phyloP scores from a whole-genome alignment of 2,888 invertebrate species.

The Drosophila sordidapex region DNA sequence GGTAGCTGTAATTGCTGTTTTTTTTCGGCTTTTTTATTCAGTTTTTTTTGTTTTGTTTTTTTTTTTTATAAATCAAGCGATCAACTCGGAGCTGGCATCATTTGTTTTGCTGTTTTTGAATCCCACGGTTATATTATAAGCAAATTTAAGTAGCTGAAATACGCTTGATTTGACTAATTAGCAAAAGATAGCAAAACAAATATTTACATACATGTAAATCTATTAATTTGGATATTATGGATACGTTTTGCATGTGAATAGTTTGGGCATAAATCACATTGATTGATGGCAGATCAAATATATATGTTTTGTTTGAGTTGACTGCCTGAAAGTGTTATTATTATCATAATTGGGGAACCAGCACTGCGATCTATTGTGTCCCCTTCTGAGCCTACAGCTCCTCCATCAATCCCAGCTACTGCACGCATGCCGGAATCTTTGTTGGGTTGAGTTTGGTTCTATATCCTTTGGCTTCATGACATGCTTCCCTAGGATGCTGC shows the following conservation, averaged over 20 bases:
- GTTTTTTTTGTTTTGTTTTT: not conserved
- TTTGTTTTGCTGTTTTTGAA: slow-evolving; percentile 5
- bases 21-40: not conserved
- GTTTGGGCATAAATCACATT: slow-evolving; percentile 61
- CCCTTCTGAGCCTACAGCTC: no score
- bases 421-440: no score
- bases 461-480: no score
- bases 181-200: slow-evolving; percentile 13
- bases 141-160: slow-evolving; percentile 27
- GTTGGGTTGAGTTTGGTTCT: no score
- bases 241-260: slow-evolving; percentile 46
- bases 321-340: slow-evolving; percentile 51
- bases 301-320: slow-evolving; percentile 48
- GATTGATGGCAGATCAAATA: slow-evolving; percentile 58
- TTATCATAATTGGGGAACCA: no score
- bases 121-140: slow-evolving; percentile 15
- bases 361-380: no score
- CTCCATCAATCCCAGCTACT: no score
- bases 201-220: slow-evolving; percentile 36
- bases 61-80: not conserved
- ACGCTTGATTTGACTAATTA: slow-evolving; percentile 36
- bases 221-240: slow-evolving; percentile 37
- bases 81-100: not conserved
- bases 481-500: no score
- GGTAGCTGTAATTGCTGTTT: slow-evolving; percentile 38